Evolutionary conservation across 1,140 invertebrate species (phyloP).

Genomic region (Drosophila kepulauana): DNA sequence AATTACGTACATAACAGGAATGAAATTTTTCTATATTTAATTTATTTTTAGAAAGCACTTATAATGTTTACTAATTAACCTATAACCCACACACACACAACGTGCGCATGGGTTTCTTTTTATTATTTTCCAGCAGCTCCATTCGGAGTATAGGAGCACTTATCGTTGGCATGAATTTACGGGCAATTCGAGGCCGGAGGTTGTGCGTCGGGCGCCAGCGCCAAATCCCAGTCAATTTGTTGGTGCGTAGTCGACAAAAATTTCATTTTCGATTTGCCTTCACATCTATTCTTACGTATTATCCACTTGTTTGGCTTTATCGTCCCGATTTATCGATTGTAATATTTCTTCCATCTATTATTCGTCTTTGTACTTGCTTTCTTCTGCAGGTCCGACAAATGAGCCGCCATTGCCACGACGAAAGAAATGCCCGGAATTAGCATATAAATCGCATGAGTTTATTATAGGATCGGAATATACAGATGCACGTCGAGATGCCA

Average conservation of each 20-base stretch:
- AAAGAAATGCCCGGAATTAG: slow-evolving; percentile 94
- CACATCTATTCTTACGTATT: slow-evolving; percentile 12
- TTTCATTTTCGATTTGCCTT: slow-evolving; percentile 27
- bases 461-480: slow-evolving; percentile 87
- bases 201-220: slow-evolving; percentile 87
- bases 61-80: slow-evolving; percentile 19
- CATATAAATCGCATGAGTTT: slow-evolving; percentile 93
- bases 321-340: slow-evolving; percentile 45
- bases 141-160: slow-evolving; percentile 96
- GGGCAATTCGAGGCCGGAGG: slow-evolving; percentile 88
- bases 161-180: slow-evolving; percentile 97
- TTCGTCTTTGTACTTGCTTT: slow-evolving; percentile 13
- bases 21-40: neutral
- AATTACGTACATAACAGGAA: neutral
- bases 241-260: slow-evolving; percentile 67
- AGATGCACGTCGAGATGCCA: slow-evolving; percentile 78
- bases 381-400: slow-evolving; percentile 84
- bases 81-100: slow-evolving; percentile 2
- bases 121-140: slow-evolving; percentile 89
- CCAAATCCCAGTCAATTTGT: slow-evolving; percentile 86
- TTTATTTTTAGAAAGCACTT: neutral
- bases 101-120: slow-evolving; percentile 19
- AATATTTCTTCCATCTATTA: slow-evolving; percentile 42
- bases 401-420: slow-evolving; percentile 93
- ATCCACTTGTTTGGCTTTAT: slow-evolving; percentile 49